Conservation (phyloP, 1,140 invertebrate genomes). For the Papilio dardanus region DNA sequence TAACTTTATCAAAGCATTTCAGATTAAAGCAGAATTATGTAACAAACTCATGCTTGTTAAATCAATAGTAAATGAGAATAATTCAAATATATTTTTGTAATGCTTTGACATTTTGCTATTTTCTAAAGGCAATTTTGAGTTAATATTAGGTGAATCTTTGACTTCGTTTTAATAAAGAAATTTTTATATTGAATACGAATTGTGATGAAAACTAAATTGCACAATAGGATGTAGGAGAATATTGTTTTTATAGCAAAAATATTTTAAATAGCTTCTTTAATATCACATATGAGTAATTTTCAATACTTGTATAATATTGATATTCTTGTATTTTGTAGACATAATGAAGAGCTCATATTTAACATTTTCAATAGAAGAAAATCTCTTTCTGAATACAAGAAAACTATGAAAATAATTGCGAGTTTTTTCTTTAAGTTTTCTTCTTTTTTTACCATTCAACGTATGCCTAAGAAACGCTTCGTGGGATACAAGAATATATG, state of each 20-base stretch:
- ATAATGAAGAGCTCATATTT: conserved; percentile 18
- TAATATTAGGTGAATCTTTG: no score
- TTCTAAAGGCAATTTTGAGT: no score
- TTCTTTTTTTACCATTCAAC: conserved; percentile 31
- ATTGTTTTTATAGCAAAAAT: no score
- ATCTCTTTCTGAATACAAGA: conserved; percentile 26
- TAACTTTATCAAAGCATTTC: conserved; percentile 26
- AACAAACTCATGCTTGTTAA: neutral
- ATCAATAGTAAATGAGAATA: neutral
- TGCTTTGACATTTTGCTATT: no score
- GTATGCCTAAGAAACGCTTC: conserved; percentile 37
- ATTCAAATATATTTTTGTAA: neutral
- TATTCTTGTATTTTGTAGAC: conserved; percentile 18
- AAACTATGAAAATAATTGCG: conserved; percentile 32
- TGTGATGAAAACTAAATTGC: no score
- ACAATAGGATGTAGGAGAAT: no score
- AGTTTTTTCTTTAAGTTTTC: conserved; percentile 35
- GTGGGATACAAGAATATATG: conserved; percentile 37
- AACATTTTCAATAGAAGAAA: conserved; percentile 31
- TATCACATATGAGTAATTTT: neutral
- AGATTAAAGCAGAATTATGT: conserved; percentile 16
- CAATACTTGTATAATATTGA: neutral
- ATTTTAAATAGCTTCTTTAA: neutral
- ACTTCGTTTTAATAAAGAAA: no score
- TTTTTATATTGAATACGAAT: no score